Percentiles rank a stretch among this genome's conserved stretches.
These are phyloP conservation scores for Melanotaenia parkinsoni DNA, from an alignment of 2,797 vertebrate species.

Conservation along the genomic window DNA sequence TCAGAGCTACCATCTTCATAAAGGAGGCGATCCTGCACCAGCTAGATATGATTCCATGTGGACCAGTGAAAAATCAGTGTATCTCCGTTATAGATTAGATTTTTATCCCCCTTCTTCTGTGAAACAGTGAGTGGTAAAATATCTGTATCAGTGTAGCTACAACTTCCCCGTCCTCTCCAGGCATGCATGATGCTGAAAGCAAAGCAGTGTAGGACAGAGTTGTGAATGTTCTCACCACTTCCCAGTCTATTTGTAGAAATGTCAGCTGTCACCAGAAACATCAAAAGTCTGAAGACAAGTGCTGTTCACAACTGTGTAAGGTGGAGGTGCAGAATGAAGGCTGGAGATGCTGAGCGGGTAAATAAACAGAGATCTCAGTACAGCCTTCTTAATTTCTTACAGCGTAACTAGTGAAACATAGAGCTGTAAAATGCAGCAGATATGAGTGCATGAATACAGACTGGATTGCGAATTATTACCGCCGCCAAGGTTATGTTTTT, in stretches of 20 bases:
- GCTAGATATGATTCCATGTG: background rate
- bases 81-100: slow-evolving; percentile 12
- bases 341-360: slow-evolving; percentile 12
- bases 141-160: slow-evolving; percentile 33
- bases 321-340: slow-evolving; percentile 66
- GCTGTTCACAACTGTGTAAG: slow-evolving; percentile 70
- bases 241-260: slow-evolving; percentile 76
- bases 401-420: slow-evolving; percentile 27
- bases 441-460: slow-evolving; percentile 11
- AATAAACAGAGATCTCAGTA: slow-evolving; percentile 13
- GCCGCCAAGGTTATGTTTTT: no score
- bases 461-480: slow-evolving; percentile 16
- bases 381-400: slow-evolving; percentile 19
- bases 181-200: slow-evolving; percentile 52
- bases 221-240: slow-evolving; percentile 78
- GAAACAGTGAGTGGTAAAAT: slow-evolving; percentile 27
- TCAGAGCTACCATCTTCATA: background rate
- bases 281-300: slow-evolving; percentile 67
- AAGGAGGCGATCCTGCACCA: slow-evolving; percentile 6
- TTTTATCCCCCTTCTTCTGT: slow-evolving; percentile 12
- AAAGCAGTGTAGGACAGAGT: slow-evolving; percentile 63
- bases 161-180: slow-evolving; percentile 49
- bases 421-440: slow-evolving; percentile 18
- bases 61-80: slow-evolving; percentile 7
- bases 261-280: slow-evolving; percentile 78